These are phyloP conservation scores for Sinocyclocheilus rhinocerous DNA, from an alignment of 2,113 vertebrate genomes.

Conservation along the genomic window DNA sequence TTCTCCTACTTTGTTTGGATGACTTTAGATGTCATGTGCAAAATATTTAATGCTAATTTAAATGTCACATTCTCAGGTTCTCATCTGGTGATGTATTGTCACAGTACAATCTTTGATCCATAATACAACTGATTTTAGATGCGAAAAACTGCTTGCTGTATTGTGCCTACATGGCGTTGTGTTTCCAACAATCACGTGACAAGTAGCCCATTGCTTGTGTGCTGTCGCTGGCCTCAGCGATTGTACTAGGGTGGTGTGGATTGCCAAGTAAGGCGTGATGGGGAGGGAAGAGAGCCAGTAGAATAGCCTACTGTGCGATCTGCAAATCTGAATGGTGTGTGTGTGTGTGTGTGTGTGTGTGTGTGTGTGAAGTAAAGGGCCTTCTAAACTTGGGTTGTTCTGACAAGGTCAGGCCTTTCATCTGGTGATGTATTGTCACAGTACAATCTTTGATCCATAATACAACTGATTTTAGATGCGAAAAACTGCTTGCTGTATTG, in stretches of 20 bases:
- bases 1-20: too few species aligned
- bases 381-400: too few species aligned
- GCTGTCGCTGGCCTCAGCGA: constrained; percentile 55
- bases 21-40: not conserved
- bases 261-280: not conserved
- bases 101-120: not conserved
- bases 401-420: not conserved
- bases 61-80: too few species aligned
- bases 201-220: not conserved
- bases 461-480: not conserved
- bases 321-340: constrained; percentile 47
- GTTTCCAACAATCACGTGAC: not conserved
- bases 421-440: not conserved
- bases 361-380: too few species aligned
- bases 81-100: not conserved
- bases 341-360: constrained; percentile 48
- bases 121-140: not conserved
- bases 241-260: constrained; percentile 46
- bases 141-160: not conserved
- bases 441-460: not conserved
- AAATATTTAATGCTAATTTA: too few species aligned
- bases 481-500: not conserved
- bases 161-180: not conserved
- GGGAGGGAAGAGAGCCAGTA: not conserved
- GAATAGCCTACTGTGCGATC: constrained; percentile 53